These are phyloP conservation scores for Numenius arquata DNA, from an alignment of 2,113 vertebrate genomes.

Conservation along the genomic window DNA sequence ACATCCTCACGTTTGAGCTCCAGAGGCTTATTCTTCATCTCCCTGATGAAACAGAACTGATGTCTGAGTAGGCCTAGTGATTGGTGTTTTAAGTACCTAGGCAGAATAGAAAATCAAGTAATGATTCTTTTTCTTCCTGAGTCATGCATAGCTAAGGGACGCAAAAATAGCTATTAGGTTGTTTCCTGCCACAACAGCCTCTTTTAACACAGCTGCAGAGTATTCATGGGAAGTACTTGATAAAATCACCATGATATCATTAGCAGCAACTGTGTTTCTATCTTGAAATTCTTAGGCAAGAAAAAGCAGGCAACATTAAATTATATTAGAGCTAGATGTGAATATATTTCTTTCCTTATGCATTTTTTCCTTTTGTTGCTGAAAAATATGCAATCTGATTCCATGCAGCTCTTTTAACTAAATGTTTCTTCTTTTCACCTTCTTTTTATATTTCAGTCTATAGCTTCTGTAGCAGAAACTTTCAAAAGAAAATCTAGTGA, in stretches of 20 bases:
- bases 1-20: background rate
- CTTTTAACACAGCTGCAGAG: conserved; percentile 47
- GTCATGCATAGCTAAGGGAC: conserved; percentile 1
- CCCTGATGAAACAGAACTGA: conserved; percentile 4
- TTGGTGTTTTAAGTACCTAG: conserved; percentile 8
- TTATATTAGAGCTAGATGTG: background rate
- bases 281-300: background rate
- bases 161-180: conserved; percentile 13
- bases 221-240: conserved; percentile 29
- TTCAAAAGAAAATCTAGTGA: background rate
- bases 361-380: background rate
- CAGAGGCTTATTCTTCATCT: background rate
- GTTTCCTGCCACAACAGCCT: conserved; percentile 32
- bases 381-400: background rate
- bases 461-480: background rate
- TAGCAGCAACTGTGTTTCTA: background rate
- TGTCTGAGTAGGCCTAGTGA: conserved; percentile 10
- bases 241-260: conserved; percentile 31
- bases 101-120: conserved; percentile 58
- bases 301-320: background rate
- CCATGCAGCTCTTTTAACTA: background rate
- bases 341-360: background rate
- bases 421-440: background rate
- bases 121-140: conserved; percentile 51
- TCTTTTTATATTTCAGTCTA: background rate